Evolutionary conservation across 2,113 vertebrate species (phyloP), one percentile per base, ranked within the genome.

Genomic region (Probosciger aterrimus): DNA sequence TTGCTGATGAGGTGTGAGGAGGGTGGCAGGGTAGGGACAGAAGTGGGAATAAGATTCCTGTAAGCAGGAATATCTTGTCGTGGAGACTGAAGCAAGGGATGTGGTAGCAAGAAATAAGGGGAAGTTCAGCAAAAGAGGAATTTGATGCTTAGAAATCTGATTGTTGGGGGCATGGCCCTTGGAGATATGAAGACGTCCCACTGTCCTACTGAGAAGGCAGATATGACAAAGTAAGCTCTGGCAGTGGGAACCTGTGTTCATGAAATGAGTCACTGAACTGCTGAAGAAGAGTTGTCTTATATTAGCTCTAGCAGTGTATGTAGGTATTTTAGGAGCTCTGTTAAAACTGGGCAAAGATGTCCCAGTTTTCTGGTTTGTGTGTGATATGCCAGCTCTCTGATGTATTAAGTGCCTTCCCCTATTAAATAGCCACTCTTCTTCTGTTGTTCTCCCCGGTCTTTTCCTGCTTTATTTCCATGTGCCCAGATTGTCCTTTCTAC

Each of bases 271-370:
- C 53, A 71, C 19, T 74, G 86, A 94, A 53, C 55, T 82, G 37
- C 2, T 0, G 60, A 93, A 67, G 37, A 75, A 63, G 78, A 88
- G 28, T 10, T 88, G 39, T 75, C 18, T 62, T 87, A 75, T 89
- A 19, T 93, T 85, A 13, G 81, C 78, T 75, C 47, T 68, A 43
- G 62, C 62, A 87, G 31, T 4, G 2, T 39, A 55, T 82, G n/a
- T 77, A 84, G 50, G 16, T 93, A 69, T 93, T 96, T 90, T 88
- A 93, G 91, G 82, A 79, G 18, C 15, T 73, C 49, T 88, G 63
- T 64, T 89, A 88, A 84, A 88, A 44, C 64, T 52, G 43, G 27
- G 70, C 44, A 71, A 78, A 70, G 64, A 50, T 86, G 67, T 84
- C 90, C 84, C 35, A 68, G 44, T 92, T 96, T 94, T 84, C 76